Evolutionary conservation across 2,113 vertebrate genomes (phyloP), one percentile per base, ranked within the genome.

Genomic region (Paradisaea rubra): DNA sequence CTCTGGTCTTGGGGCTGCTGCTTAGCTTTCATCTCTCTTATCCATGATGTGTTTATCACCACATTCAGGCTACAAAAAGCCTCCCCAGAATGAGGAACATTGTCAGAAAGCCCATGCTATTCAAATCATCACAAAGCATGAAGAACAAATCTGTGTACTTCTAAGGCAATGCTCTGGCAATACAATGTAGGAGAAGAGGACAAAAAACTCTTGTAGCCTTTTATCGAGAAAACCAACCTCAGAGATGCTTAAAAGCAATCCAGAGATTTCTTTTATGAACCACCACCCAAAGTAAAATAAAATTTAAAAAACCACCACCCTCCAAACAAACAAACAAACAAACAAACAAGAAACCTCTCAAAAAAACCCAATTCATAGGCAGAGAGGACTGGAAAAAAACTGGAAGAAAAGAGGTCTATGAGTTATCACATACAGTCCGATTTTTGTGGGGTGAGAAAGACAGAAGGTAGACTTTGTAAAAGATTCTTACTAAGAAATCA

Each of bases 301-400:
- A 52, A 22, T 30, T 27, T 0, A 0, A 19, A 31, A 57, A 59
- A 59, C 0, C 8, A 31, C 11, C 13, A 15, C 13, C 6, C 47
- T 7, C 23, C 22, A 21, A 6, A 24, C 15, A 27, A 63, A 52
- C 13, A 54, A 54, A 7, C 7, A 15, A 33, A 23, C 15, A 50
- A 16, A 6, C 18, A 44, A 37, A 9, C 4, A 33, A 25, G 11
- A 24, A 66, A 22, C 15, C 4, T 64, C 10, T 8, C 35, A 11
- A 5, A 42, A 56, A 19, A 0, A 2, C 9, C 9, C 12, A 66
- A 25, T 11, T n/a, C 44, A 41, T 7, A 31, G 27, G 12, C 14
- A 50, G n/a, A 63, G 2, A 52, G 2, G 3, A 41, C 27, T 15
- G 8, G 8, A 37, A 41, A 60, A 78, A 66, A 13, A 10, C 2